Percentiles rank a stretch among this genome's conserved stretches.
Conservation (phyloP, 2,888 invertebrate species). For the Caenorhabditis sp. region DNA sequence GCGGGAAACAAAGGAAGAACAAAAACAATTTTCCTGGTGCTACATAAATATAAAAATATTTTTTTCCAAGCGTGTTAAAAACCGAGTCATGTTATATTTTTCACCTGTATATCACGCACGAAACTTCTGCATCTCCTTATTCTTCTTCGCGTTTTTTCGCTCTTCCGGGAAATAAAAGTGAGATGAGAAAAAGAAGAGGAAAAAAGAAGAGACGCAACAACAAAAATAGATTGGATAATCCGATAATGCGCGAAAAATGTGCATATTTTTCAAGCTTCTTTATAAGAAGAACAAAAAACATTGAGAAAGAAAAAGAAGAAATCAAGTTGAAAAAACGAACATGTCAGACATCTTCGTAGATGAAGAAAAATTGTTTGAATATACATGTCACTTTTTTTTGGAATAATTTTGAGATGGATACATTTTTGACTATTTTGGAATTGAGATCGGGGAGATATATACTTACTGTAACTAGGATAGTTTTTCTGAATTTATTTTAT, state of each 20-base stretch:
- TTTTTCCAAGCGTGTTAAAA: background rate
- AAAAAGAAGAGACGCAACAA: background rate
- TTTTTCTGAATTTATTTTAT: too few relatives aligned
- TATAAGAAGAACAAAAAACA: background rate
- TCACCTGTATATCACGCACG: too few relatives aligned
- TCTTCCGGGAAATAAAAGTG: background rate
- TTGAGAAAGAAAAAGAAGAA: background rate
- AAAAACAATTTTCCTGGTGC: too few relatives aligned
- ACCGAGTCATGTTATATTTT: too few relatives aligned
- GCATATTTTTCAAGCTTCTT: background rate
- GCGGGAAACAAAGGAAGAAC: slow-evolving; percentile 20
- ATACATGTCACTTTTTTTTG: background rate
- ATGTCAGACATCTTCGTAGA: background rate
- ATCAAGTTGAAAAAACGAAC: background rate
- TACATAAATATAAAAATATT: background rate
- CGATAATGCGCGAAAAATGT: slow-evolving; percentile 2
- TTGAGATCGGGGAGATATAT: too few relatives aligned
- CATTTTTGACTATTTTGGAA: too few relatives aligned
- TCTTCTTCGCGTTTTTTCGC: too few relatives aligned
- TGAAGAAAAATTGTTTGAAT: background rate
- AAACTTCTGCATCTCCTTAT: too few relatives aligned
- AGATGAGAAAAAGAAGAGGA: background rate
- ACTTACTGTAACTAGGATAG: too few relatives aligned
- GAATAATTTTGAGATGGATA: too few relatives aligned
- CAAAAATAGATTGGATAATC: slow-evolving; percentile 3